Conservation (phyloP, 2,113 vertebrate species). For the Smithornis capensis region DNA sequence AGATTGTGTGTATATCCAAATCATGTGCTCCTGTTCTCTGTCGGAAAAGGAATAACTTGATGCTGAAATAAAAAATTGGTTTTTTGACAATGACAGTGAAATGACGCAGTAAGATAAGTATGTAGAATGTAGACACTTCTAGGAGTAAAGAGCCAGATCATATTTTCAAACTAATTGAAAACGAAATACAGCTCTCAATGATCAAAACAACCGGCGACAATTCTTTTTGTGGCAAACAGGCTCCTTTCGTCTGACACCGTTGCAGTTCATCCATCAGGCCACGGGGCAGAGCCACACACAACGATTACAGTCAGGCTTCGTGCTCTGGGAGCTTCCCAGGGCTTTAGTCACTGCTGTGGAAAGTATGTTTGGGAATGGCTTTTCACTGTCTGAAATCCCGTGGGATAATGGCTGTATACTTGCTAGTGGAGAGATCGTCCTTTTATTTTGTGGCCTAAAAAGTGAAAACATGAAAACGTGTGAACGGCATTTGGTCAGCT, state of each 20-base stretch:
- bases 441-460: neutral
- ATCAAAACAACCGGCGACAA: neutral
- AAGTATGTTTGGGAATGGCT: neutral
- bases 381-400: neutral
- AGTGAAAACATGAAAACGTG: neutral
- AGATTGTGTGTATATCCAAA: neutral
- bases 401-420: neutral
- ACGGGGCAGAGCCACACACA: slow-evolving; percentile 28
- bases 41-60: neutral
- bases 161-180: rapidly evolving
- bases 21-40: neutral
- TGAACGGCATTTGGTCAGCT: neutral
- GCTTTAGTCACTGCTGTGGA: neutral
- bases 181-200: neutral
- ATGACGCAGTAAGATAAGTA: neutral
- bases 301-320: neutral
- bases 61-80: neutral
- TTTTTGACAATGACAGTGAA: neutral
- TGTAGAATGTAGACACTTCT: neutral
- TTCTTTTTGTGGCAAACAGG: too few relatives aligned
- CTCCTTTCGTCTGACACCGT: neutral
- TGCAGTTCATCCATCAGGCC: neutral
- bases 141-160: too few relatives aligned
- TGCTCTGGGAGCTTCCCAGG: neutral
- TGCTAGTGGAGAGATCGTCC: neutral